A percentile compares a stretch with the other conserved stretches of the same genome.
Conservation (phyloP, 2,888 invertebrate genomes). For the Kuschelorhynchus macadamiae region DNA sequence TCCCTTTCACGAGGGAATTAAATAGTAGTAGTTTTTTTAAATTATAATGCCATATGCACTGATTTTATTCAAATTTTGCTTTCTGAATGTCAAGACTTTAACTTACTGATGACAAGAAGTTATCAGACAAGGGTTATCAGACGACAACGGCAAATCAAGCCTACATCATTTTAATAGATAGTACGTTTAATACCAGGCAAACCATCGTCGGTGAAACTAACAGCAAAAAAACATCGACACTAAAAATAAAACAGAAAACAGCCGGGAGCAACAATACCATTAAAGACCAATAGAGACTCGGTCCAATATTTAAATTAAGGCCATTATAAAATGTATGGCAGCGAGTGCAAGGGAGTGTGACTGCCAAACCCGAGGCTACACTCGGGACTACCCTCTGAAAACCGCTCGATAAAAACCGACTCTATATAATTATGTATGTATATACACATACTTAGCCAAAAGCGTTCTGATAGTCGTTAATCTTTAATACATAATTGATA, state of each 20-base stretch:
- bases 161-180: no score
- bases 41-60: no score
- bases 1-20: no score
- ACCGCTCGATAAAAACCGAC: constrained; percentile 63
- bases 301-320: constrained; percentile 64
- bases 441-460: constrained; percentile 70
- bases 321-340: constrained; percentile 64
- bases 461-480: constrained; percentile 69
- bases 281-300: constrained; percentile 57
- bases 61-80: no score
- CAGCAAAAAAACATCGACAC: background rate
- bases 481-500: constrained; percentile 70
- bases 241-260: constrained; percentile 27
- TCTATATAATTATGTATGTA: constrained; percentile 70
- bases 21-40: no score
- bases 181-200: no score
- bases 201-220: no score
- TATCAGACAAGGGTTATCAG: no score
- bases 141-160: no score
- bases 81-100: no score
- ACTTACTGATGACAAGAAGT: no score
- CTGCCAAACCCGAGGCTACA: constrained; percentile 57
- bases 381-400: constrained; percentile 56
- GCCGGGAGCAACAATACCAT: constrained; percentile 54
- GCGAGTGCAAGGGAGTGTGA: constrained; percentile 61